Percentiles rank a stretch among this genome's conserved stretches.
These are phyloP conservation scores for Andrena dorsata DNA, from an alignment of 2,888 invertebrate species.

Conservation along the genomic window DNA sequence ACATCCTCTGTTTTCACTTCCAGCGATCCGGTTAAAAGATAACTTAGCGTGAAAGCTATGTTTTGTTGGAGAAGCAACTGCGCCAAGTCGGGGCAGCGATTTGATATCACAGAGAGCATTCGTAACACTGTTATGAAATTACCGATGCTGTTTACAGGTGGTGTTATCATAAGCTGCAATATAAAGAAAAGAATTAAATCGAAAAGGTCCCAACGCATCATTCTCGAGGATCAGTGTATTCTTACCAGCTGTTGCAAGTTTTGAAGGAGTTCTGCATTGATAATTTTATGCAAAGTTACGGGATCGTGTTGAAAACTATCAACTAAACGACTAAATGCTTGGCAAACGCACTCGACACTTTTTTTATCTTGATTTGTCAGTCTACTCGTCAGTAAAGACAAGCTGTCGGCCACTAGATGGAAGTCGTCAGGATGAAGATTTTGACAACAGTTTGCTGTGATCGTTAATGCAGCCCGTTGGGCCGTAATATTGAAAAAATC, in stretches of 20 bases:
- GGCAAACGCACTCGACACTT: conserved; percentile 98
- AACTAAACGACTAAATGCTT: conserved; percentile 97
- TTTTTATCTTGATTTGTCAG: conserved; percentile 97
- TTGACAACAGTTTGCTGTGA: conserved; percentile 99
- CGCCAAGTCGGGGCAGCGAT: conserved; percentile 97
- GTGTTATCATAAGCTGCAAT: conserved; percentile 94
- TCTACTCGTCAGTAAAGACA: conserved; percentile 93
- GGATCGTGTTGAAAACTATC: conserved; percentile 98
- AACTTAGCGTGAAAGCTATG: conserved; percentile 97
- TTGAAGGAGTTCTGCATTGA: conserved; percentile 94
- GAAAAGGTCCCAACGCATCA: not conserved
- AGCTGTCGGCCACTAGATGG: conserved; percentile 94
- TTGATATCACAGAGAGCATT: conserved; percentile 98
- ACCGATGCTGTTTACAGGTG: conserved; percentile 96
- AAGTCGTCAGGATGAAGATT: conserved; percentile 97
- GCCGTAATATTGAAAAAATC: conserved; percentile 99
- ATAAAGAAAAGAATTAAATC: not conserved
- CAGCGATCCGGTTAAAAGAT: conserved; percentile 95
- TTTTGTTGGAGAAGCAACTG: conserved; percentile 96
- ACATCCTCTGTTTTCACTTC: conserved; percentile 89
- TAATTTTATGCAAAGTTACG: conserved; percentile 95
- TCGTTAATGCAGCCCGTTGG: conserved; percentile 97
- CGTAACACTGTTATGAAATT: conserved; percentile 98
- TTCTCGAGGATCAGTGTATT: conserved; percentile 21
- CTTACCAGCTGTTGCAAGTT: conserved; percentile 96